Base-by-base conservation (phyloP, 2,888 invertebrate species). In the Seladonia tumulorum region DNA sequence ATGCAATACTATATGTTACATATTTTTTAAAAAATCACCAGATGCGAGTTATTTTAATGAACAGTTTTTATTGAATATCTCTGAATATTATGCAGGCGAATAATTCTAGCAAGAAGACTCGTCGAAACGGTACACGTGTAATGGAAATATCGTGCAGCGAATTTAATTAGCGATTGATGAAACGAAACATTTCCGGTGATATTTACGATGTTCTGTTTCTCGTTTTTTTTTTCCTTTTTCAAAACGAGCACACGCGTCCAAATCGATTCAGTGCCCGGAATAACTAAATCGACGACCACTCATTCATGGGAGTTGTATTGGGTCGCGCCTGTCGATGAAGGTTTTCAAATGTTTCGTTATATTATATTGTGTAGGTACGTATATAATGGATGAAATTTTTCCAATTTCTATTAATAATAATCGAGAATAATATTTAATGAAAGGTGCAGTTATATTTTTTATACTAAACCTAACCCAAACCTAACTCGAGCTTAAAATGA, bases 141-240 rank as follows among this genome's bases (percentile, higher is more conserved):
- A 45, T 66, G 16, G 25, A 5, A 22, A 29, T 22, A 39, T 10
- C 22, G 39, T 75, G 47, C 16, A 39, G n/a, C 18, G 35, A 81
- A 82, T 75, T 75, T 70, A 82, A 80, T 74, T 81, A 70, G 29
- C 74, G 25, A 60, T 70, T 47, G 70, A 49, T 60, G 29, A 7
- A 25, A 60, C 35, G 57, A 70, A 75, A 49, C 45, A 68, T 68
- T 68, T n/a, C n/a, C 42, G 12, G 39, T 22, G 42, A 71, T 66
- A 66, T 66, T 66, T 66, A 66, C 35, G 66, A 66, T 66, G 7
- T 66, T 66, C 66, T 8, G 66, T 35, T 66, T 3, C 18, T 18
- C 66, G 29, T 66, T 66, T 66, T 18, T 35, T 35, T 12, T 29
- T 18, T 18, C 29, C 29, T 16, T 66, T 35, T 8, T 16, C 8